Evolutionary conservation across 2,888 invertebrate genomes (phyloP), one percentile per base, ranked within the genome.

Genomic region (Amphipyra tragopoginis): DNA sequence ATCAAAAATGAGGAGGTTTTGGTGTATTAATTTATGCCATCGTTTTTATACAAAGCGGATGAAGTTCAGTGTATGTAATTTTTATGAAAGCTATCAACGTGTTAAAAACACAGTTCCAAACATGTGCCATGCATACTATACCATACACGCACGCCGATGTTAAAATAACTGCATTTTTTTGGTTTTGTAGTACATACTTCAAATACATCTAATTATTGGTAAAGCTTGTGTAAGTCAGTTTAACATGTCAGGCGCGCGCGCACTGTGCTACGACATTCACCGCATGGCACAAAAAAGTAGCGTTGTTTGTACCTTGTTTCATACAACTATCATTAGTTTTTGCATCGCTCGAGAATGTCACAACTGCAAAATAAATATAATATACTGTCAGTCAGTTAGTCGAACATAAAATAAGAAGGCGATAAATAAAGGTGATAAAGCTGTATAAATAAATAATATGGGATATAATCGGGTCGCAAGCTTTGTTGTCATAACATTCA

Each of bases 331-430:
- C 83, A 78, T 82, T 89, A 82, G 82, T 75, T 84, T 89, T 90
- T 68, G 90, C 89, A 80, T 92, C 93, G 79, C 88, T 86, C 83
- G 92, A 92, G 87, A 94, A 94, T 78, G 92, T 93, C 87, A 94
- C 93, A 85, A 92, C 90, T 93, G 92, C 51, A 92, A 93, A 85
- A 85, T 84, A 89, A 89, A 87, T 81, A 83, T 66, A 80, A 67
- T 69, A 77, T 51, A 74, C 58, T 61, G 80, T 82, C 82, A 81
- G 78, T 80, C 77, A 14, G 80, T 79, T 75, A 70, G 83, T 80
- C 70, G 42, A 52, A 64, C 48, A 62, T 58, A 64, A 53, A 40
- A 9, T 57, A 60, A 59, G 40, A 39, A 44, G 6, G 21, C 49
- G 15, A 62, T 57, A 65, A 39, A 43, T 40, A 40, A 42, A 39